These are phyloP conservation scores for Pseudoatta argentina DNA, from an alignment of 1,140 invertebrate genomes.

Conservation along the genomic window DNA sequence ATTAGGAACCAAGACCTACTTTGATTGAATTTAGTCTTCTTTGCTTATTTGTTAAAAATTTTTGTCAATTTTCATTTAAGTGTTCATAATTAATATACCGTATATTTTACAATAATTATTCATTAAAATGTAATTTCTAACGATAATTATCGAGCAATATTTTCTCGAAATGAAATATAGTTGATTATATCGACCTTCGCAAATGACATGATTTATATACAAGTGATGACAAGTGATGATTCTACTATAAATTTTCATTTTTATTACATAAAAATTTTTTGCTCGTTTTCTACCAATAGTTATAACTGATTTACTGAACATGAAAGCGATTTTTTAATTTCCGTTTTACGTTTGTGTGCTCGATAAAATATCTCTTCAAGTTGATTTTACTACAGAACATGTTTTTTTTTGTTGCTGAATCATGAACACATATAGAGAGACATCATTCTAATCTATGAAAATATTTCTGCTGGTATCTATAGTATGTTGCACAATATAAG, in stretches of 20 bases:
- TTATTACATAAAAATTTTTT: constrained; percentile 1
- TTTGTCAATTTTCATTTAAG: too few species aligned
- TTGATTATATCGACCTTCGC: not conserved
- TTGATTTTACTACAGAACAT: not conserved
- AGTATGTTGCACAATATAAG: not conserved
- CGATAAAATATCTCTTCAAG: not conserved
- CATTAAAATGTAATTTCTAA: not conserved
- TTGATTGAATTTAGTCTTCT: too few species aligned
- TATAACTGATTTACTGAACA: not conserved
- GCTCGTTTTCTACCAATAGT: not conserved
- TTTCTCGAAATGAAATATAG: not conserved
- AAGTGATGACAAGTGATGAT: not conserved
- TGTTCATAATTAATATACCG: not conserved
- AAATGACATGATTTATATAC: not conserved
- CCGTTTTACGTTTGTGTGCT: not conserved
- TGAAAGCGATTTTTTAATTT: constrained; percentile 22
- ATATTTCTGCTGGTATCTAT: not conserved
- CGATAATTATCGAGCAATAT: not conserved
- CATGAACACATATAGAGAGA: not conserved
- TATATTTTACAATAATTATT: not conserved
- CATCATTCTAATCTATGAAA: not conserved
- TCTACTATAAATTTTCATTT: not conserved
- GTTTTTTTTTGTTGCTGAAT: constrained; percentile 22
- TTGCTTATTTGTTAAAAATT: too few species aligned
- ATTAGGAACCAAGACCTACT: too few species aligned